Base-by-base conservation (phyloP, 2,888 invertebrate species). In the Meganola albula region DNA sequence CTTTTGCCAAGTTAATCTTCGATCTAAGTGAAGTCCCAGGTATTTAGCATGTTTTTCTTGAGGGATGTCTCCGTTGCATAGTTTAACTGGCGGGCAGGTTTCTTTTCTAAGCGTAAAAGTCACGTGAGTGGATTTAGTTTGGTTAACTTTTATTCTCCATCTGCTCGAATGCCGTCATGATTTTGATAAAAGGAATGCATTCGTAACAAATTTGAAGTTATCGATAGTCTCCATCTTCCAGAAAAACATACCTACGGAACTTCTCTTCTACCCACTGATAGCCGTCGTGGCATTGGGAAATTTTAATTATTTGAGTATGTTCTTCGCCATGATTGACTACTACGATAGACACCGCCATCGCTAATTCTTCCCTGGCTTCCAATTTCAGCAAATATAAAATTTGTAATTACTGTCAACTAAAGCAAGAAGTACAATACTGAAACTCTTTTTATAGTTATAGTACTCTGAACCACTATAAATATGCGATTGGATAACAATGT, bases 151-250 rank as follows among this genome's bases (percentile, higher is more conserved):
- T n/a, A n/a, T n/a, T n/a, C n/a, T n/a, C n/a, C n/a, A n/a, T n/a
- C n/a, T 34, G 37, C 40, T 33, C 35, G 29, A 40, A 40, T 37
- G 1, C 39, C 37, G 34, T 38, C 37, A 37, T 40, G 44, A 37
- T 1, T 37, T 39, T 31, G 37, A 40, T 40, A 31, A 37, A 40
- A 37, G 34, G 37, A 40, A 40, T 44, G 40, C 33, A 35, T 37
- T 40, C 28, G 37, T 37, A 37, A 37, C 34, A 36, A 45, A 40
- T 39, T 39, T 37, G 26, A 32, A 35, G 16, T 16, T 16, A 6
- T 16, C 16, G 6, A 16, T 16, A n/a, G 4, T 4, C 16, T 16
- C 16, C 16, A 16, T 16, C 16, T 16, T 6, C 16, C 16, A 16
- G 6, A 16, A 31, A 24, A 18, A 24, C 18, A 16, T 8, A 16